These are phyloP conservation scores for Leucophenga montana DNA, from an alignment of 2,888 invertebrate genomes.

Conservation along the genomic window DNA sequence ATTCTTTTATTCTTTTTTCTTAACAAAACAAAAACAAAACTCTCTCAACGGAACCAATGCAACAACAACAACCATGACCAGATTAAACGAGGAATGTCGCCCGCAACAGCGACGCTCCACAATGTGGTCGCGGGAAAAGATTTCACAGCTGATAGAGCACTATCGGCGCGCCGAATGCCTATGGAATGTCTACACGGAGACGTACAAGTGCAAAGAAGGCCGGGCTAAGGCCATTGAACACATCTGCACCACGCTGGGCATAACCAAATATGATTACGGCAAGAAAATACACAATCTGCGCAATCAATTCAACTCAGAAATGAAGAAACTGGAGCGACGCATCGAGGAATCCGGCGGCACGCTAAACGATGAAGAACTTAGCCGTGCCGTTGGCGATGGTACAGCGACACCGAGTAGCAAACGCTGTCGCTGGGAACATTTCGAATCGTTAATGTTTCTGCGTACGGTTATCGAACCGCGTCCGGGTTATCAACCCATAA, in stretches of 20 bases:
- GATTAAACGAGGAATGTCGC: neutral
- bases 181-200: conserved; percentile 69
- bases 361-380: neutral
- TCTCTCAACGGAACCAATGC: too few species aligned
- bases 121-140: conserved; percentile 69
- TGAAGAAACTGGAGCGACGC: conserved; percentile 68
- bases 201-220: conserved; percentile 68
- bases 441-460: conserved; percentile 69
- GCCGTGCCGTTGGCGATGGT: neutral
- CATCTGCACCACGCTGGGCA: conserved; percentile 61
- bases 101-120: conserved; percentile 50
- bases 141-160: conserved; percentile 63
- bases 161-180: conserved; percentile 69
- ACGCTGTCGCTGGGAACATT: conserved; percentile 70
- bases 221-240: conserved; percentile 64
- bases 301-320: conserved; percentile 71
- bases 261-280: conserved; percentile 68
- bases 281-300: conserved; percentile 72
- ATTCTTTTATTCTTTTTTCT: too few species aligned
- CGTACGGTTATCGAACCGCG: conserved; percentile 67
- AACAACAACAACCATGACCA: neutral
- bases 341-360: conserved; percentile 54
- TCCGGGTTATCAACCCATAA: conserved; percentile 57
- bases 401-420: conserved; percentile 37
- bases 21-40: too few species aligned